Percentiles rank a stretch among this genome's conserved stretches.
These are phyloP conservation scores for Exocentrus adspersus DNA, from an alignment of 2,888 invertebrate species.

Conservation along the genomic window DNA sequence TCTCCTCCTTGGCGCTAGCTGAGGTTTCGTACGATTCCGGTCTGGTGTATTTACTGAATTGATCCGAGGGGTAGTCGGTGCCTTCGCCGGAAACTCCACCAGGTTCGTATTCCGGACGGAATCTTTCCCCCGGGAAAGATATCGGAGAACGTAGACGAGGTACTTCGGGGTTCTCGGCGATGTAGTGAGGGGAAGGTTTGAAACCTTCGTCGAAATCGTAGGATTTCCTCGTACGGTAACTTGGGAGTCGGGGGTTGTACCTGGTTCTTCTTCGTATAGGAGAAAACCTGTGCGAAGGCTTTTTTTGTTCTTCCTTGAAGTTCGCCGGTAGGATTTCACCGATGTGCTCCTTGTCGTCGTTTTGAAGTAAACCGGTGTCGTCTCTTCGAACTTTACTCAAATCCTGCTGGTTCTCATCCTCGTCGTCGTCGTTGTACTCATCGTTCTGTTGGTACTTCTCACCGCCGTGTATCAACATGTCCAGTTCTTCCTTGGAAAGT, in stretches of 20 bases:
- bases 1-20: background rate
- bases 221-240: conserved; percentile 43
- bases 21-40: conserved; percentile 5
- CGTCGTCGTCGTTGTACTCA: conserved; percentile 25
- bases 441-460: conserved; percentile 51
- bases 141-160: conserved; percentile 39
- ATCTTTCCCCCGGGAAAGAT: conserved; percentile 47
- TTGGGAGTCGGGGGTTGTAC: conserved; percentile 20
- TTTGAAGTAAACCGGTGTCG: conserved; percentile 47
- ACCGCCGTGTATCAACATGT: conserved; percentile 49
- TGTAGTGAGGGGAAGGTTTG: conserved; percentile 17
- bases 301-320: conserved; percentile 44
- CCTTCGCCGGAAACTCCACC: conserved; percentile 43
- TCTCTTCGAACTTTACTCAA: conserved; percentile 44
- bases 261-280: conserved; percentile 10
- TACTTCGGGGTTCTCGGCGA: conserved; percentile 5
- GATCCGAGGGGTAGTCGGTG: conserved; percentile 30
- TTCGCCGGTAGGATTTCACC: conserved; percentile 60
- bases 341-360: conserved; percentile 58
- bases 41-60: conserved; percentile 10
- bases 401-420: conserved; percentile 3
- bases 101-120: conserved; percentile 52
- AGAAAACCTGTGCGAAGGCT: conserved; percentile 21
- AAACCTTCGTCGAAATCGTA: conserved; percentile 45
- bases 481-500: conserved; percentile 53